Conservation (phyloP, 2,797 vertebrate species). For the Limnodromus scolopaceus region DNA sequence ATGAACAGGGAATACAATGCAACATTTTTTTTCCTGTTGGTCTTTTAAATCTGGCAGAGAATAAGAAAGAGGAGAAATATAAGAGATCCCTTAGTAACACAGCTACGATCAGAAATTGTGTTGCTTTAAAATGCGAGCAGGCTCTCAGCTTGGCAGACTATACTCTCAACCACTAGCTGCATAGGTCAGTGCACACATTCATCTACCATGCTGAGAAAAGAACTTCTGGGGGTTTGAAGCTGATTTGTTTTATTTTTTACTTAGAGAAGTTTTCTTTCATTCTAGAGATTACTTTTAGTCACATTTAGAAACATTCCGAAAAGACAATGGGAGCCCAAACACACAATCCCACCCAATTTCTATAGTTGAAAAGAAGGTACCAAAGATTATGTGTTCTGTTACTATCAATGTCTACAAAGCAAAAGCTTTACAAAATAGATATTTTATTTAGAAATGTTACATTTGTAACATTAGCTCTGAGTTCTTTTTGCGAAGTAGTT, state of each 20-base stretch:
- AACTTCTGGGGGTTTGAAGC: neutral
- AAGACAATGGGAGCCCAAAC: neutral
- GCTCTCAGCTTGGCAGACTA: slow-evolving; percentile 9
- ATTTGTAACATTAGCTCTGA: neutral
- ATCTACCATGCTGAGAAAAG: neutral
- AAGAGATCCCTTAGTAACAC: slow-evolving; percentile 12
- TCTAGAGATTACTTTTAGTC: neutral
- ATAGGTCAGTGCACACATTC: neutral
- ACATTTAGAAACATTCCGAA: neutral
- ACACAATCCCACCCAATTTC: neutral
- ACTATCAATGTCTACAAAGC: neutral
- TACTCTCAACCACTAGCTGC: neutral
- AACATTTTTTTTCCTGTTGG: neutral
- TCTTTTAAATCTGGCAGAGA: neutral
- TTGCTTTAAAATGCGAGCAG: neutral
- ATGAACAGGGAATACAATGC: neutral
- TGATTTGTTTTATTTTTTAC: neutral
- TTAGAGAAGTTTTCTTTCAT: neutral
- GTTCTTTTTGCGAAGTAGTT: neutral
- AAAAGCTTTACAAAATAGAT: neutral
- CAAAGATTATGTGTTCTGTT: neutral
- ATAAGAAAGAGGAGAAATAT: neutral
- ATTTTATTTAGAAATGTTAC: neutral
- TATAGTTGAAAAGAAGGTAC: neutral
- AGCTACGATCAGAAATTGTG: slow-evolving; percentile 23